These are phyloP conservation scores for Synergus gifuensis DNA, from an alignment of 2,888 invertebrate genomes.

Conservation along the genomic window DNA sequence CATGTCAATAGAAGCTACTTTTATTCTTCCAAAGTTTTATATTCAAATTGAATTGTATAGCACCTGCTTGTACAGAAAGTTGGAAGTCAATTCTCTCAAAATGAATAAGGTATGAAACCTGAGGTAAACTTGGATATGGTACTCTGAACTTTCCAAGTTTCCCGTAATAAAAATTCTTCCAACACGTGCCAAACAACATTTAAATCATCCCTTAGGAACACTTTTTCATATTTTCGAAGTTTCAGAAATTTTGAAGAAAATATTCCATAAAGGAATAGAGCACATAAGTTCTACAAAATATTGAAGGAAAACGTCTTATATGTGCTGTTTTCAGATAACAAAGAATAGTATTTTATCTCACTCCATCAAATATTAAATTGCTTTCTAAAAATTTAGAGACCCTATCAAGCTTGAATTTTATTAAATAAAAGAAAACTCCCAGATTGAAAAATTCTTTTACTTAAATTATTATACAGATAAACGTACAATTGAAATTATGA, in stretches of 20 bases:
- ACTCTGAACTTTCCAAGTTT: slow-evolving; percentile 8
- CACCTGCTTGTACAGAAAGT: neutral
- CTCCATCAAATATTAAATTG: too few species aligned
- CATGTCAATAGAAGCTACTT: neutral
- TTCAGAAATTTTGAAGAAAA: neutral
- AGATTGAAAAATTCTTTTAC: too few species aligned
- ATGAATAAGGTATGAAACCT: slow-evolving; percentile 33
- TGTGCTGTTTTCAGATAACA: neutral
- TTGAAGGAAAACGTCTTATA: neutral
- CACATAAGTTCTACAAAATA: neutral
- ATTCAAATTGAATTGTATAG: slow-evolving; percentile 4
- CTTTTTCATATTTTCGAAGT: neutral
- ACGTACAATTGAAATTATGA: neutral
- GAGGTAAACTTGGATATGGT: slow-evolving; percentile 9
- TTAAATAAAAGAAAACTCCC: too few species aligned
- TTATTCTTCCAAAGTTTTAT: neutral
- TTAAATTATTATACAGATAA: neutral
- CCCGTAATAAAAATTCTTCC: neutral
- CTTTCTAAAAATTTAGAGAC: too few species aligned
- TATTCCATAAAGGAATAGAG: too few species aligned
- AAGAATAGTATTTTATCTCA: too few species aligned
- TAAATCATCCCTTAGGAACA: neutral
- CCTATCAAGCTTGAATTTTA: too few species aligned
- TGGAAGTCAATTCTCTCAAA: slow-evolving; percentile 9
- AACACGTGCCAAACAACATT: neutral